Conservation (phyloP, 2,113 vertebrate species). For the Poicephalus gulielmi region DNA sequence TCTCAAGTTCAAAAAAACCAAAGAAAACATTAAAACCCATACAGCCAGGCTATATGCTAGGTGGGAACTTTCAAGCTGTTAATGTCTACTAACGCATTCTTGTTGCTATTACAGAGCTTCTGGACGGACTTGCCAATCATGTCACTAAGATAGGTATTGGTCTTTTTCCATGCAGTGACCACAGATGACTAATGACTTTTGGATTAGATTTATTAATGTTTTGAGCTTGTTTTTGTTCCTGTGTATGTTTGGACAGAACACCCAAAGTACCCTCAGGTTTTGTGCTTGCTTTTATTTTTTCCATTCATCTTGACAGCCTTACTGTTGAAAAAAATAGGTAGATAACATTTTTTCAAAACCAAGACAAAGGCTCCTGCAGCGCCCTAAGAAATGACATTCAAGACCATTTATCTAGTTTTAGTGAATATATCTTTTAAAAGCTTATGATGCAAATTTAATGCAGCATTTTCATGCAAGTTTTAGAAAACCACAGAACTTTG, state of each 20-base stretch:
- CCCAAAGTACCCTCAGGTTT: not conserved
- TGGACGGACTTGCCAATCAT: not conserved
- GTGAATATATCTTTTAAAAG: not conserved
- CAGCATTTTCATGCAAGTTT: not conserved
- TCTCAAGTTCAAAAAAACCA: not conserved
- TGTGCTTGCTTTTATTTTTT: not conserved
- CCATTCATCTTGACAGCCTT: not conserved
- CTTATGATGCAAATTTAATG: not conserved
- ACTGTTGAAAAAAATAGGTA: not conserved
- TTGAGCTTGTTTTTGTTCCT: not conserved
- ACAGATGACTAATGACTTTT: not conserved
- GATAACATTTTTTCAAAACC: not conserved
- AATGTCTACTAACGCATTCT: not conserved
- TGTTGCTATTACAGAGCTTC: not conserved
- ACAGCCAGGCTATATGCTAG: not conserved
- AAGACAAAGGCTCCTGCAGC: not conserved
- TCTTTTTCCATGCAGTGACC: not conserved
- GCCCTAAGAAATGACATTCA: not conserved
- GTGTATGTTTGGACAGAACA: not conserved
- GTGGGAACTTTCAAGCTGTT: not conserved
- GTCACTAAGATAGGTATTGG: not conserved
- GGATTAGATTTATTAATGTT: not conserved
- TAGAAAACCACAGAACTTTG: not conserved
- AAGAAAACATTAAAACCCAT: not conserved
- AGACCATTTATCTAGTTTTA: not conserved